Percentiles rank a stretch among this genome's conserved stretches.
These are phyloP conservation scores for Polyergus mexicanus DNA, from an alignment of 1,140 invertebrate species.

Conservation along the genomic window DNA sequence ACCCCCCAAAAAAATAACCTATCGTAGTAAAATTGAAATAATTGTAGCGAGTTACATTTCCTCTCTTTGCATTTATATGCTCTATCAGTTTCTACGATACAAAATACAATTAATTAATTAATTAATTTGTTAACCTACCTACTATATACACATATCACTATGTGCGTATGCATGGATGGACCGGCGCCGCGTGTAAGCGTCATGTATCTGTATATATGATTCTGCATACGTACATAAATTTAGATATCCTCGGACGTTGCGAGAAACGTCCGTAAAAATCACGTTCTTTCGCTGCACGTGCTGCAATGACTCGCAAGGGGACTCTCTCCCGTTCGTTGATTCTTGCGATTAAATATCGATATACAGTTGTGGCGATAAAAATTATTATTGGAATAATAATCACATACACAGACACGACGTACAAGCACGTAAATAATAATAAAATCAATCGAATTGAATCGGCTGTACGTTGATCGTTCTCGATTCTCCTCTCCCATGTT, in stretches of 20 bases:
- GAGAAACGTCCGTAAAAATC: constrained; percentile 53
- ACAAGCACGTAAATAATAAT: constrained; percentile 48
- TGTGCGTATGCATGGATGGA: constrained; percentile 84
- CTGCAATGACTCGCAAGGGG: constrained; percentile 50
- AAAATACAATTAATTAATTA: constrained; percentile 85
- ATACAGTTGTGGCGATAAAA: constrained; percentile 9
- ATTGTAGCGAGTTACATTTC: constrained; percentile 25
- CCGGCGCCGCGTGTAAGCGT: constrained; percentile 70
- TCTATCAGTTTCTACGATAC: constrained; percentile 81
- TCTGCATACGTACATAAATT: constrained; percentile 79
- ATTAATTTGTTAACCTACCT: constrained; percentile 86
- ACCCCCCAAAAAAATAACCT: not conserved
- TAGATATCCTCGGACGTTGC: constrained; percentile 59
- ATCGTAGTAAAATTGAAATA: constrained; percentile 5
- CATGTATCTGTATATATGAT: constrained; percentile 71
- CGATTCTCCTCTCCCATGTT: not conserved
- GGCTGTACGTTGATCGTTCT: constrained; percentile 23
- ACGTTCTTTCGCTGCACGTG: constrained; percentile 10
- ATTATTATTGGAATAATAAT: constrained; percentile 38
- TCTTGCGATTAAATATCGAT: constrained; percentile 6
- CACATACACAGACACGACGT: constrained; percentile 59
- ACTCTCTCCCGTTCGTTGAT: not conserved
- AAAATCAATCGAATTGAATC: constrained; percentile 35
- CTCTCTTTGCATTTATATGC: constrained; percentile 48
- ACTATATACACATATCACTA: constrained; percentile 85